Conservation (phyloP, 1,140 invertebrate genomes). For the Acromyrmex charruanus region DNA sequence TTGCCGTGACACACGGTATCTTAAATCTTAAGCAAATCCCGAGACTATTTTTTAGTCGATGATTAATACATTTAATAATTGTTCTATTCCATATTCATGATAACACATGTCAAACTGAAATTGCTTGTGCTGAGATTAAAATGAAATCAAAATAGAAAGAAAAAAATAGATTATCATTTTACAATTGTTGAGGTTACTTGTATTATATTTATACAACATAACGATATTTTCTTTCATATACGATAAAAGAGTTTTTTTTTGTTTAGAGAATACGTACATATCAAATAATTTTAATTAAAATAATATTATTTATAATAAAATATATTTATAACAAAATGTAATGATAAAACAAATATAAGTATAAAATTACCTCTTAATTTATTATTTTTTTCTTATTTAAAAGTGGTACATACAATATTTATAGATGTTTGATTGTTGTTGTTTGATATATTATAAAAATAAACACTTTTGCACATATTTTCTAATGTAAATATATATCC, state of each 20-base stretch:
- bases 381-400: not conserved
- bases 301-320: not conserved
- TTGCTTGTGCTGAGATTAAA: not conserved
- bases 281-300: not conserved
- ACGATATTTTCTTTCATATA: not conserved
- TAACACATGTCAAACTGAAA: not conserved
- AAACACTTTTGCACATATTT: not conserved
- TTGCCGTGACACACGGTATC: conserved; percentile 22
- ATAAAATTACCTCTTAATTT: not conserved
- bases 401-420: not conserved
- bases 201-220: conserved; percentile 4
- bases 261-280: not conserved
- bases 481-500: not conserved
- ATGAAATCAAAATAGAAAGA: not conserved
- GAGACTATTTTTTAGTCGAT: not conserved
- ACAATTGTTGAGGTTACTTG: not conserved
- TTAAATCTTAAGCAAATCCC: not conserved
- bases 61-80: conserved; percentile 32
- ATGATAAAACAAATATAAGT: not conserved
- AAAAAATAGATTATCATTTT: not conserved
- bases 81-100: not conserved
- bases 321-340: not conserved
- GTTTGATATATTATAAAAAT: not conserved
- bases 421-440: not conserved
- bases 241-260: not conserved